Evolutionary conservation across 2,797 vertebrate species (phyloP), one percentile per base, ranked within the genome.

Genomic region (Gymnopithys bicolor): DNA sequence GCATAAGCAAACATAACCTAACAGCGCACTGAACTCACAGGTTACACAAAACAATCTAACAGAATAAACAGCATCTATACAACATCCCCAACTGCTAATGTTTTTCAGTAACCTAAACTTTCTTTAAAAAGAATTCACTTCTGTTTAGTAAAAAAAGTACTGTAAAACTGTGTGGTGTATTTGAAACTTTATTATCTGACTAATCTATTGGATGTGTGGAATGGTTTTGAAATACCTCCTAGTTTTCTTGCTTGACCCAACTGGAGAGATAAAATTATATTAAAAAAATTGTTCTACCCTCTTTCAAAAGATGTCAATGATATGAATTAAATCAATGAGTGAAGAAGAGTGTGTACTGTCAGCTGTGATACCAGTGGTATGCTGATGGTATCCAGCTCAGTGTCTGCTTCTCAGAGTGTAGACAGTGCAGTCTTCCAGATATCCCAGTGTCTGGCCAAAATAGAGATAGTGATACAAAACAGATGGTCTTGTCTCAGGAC

Each of bases 341-440:
- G 92, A 88, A 52, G 88, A 93, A 90, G 88, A 96, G 76, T 87
- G 58, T 81, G 73, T 60, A 19, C 94, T 94, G 93, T 95, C 85
- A 88, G 55, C 52, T 35, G 45, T 53, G 92, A 84, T 89, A 85
- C 88, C 52, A 32, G 84, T 85, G 89, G 84, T 93, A 92, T 94
- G 89, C 82, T 93, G 95, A 93, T 89, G 76, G 79, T 90, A 90
- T 96, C 94, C 96, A 93, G 93, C 85, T 86, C 76, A 28, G 46
- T 60, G 63, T 95, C 93, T 95, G 92, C 81, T 82, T 71, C 80
- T 76, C 5, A 0, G 33, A 49, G 92, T 28, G 45, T 84, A 93
- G 95, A 93, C 93, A 81, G 69, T 71, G n/a, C 43, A 69, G 74
- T 91, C 91, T 94, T 91, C 95, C 93, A 96, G 93, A 95, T 95